phyloP scores from a whole-genome alignment of 2,113 vertebrate genomes.

The Grantiella picta region DNA sequence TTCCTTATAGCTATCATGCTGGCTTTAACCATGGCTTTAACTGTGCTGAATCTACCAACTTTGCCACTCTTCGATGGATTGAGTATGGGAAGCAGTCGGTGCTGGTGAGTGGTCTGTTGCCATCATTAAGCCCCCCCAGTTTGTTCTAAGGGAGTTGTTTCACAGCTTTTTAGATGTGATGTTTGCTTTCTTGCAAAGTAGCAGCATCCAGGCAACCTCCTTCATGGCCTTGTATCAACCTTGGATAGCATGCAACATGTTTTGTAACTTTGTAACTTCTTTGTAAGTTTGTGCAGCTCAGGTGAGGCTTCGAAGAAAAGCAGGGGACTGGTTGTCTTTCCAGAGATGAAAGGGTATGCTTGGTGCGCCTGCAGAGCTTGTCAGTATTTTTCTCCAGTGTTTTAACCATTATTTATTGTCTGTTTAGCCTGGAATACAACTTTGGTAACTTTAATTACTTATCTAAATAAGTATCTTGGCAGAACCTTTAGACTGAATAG shows the following conservation, averaged over 20 bases:
- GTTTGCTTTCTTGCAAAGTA: background rate
- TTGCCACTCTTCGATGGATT: constrained; percentile 94
- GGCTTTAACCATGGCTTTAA: constrained; percentile 99
- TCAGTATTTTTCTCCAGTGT: background rate
- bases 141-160: background rate
- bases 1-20: constrained; percentile 93
- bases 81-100: constrained; percentile 95
- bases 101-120: constrained; percentile 75
- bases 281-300: background rate
- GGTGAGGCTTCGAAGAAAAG: background rate
- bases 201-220: background rate
- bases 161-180: background rate
- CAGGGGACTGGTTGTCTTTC: background rate
- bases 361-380: accelerated
- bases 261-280: background rate
- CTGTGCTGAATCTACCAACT: constrained; percentile 96
- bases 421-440: background rate
- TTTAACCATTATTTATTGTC: background rate
- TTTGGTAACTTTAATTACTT: background rate
- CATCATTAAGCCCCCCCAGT: background rate
- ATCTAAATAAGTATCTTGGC: background rate
- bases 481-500: background rate
- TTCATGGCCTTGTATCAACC: background rate
- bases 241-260: background rate
- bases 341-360: background rate